Base-by-base conservation (phyloP, 1,140 invertebrate genomes). In the Heliconius melpomene region DNA sequence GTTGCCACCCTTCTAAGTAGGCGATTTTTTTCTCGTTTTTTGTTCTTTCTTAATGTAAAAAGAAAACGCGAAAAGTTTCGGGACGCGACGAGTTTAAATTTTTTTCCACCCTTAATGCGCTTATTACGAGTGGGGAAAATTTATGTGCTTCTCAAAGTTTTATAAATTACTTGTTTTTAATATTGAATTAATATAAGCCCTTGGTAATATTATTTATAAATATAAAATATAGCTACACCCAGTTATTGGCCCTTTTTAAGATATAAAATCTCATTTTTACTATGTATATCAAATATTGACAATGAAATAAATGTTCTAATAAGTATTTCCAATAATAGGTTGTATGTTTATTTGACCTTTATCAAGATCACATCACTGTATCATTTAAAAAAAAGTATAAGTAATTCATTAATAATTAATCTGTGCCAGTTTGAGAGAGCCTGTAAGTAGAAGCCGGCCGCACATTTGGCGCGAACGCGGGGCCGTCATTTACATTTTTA, bases 31-130 rank as follows among this genome's bases (percentile, higher is more conserved):
- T 20, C 20, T 83, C 83, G 88, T 88, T 93, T 89, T 93, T 92
- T 93, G 89, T 93, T 88, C 89, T 92, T 93, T 88, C 89, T 92
- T 94, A 94, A 94, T 93, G 92, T 91, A 94, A 94, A 94, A 94
- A 94, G 92, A 94, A 94, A 94, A 94, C 91, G 88, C 89, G 87
- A 86, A 92, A 93, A 92, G 83, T 94, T 94, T 91, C 83, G 89
- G 91, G 88, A 86, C 86, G 87, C 85, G 85, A 86, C 84, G 91
- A 94, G 92, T 93, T 94, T 91, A 92, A 94, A 93, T 92, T 93
- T 94, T 52, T 86, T 94, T 91, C 88, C 91, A 86, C 89, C 89
- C 91, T 87, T 94, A 94, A 93, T 93, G 92, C 91, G 91, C 89
- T 94, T 94, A 94, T 94, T 94, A 94, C 90, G 90, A 93, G 90